phyloP scores from a whole-genome alignment of 2,888 invertebrate species.

The Lacanobia oleracea region DNA sequence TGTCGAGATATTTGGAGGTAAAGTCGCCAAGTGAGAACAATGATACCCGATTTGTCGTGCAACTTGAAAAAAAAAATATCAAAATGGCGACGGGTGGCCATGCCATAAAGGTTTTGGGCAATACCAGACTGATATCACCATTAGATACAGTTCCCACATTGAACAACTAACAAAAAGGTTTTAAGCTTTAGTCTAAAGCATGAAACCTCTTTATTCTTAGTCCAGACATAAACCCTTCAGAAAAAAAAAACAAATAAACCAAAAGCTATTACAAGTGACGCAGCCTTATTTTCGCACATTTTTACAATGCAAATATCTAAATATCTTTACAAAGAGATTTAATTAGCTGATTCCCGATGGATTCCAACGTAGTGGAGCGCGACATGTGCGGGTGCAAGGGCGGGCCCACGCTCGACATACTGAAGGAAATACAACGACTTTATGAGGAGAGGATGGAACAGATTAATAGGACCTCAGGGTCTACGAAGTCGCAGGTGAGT shows the following conservation, averaged over 20 bases:
- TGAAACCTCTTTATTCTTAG: constrained; percentile 18
- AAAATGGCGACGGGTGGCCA: too few species aligned
- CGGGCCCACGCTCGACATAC: constrained; percentile 84
- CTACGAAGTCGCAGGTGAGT: constrained; percentile 76
- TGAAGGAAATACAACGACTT: constrained; percentile 91
- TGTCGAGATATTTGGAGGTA: too few species aligned
- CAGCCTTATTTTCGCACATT: constrained; percentile 45
- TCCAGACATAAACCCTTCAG: not conserved
- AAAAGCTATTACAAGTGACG: constrained; percentile 47
- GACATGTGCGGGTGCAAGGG: constrained; percentile 73
- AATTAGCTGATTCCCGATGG: constrained; percentile 63
- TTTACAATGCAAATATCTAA: constrained; percentile 51
- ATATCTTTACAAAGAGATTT: constrained; percentile 22
- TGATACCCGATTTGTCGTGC: too few species aligned
- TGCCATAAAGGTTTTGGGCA: too few species aligned
- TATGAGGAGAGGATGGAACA: constrained; percentile 91
- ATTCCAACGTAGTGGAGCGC: constrained; percentile 72
- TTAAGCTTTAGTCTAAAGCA: not conserved
- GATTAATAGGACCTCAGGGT: constrained; percentile 86
- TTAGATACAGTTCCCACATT: too few species aligned
- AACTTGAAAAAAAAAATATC: too few species aligned
- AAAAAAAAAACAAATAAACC: constrained; percentile 21
- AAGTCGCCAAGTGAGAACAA: too few species aligned
- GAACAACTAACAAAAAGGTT: not conserved
- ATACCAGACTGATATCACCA: too few species aligned